Conservation (phyloP, 2,888 invertebrate species). For the Phymatocera aterrima region DNA sequence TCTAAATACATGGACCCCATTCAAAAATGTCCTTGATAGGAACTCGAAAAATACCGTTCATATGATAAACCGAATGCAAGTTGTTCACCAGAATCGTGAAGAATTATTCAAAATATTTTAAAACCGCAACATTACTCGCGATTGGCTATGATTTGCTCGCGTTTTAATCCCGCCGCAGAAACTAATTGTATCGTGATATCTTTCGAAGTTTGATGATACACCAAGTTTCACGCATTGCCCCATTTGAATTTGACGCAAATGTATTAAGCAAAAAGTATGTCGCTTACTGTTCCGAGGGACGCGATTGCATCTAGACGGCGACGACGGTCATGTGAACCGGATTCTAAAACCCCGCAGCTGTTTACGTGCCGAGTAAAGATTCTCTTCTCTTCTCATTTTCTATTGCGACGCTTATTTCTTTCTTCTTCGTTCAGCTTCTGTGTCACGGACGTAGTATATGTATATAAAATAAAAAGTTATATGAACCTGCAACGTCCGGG, state of each 20-base stretch:
- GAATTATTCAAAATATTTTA: too few relatives aligned
- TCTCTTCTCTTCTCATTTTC: conserved; percentile 42
- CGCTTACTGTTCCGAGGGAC: conserved; percentile 34
- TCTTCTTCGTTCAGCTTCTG: conserved; percentile 39
- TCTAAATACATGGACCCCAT: neutral
- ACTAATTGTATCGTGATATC: neutral
- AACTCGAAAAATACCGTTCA: too few relatives aligned
- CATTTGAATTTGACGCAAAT: conserved; percentile 39
- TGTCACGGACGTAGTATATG: conserved; percentile 19
- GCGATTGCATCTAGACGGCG: conserved; percentile 23
- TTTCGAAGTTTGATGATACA: neutral
- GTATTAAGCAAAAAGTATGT: conserved; percentile 34
- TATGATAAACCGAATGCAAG: neutral
- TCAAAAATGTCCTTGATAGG: neutral
- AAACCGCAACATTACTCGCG: too few relatives aligned
- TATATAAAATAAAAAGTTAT: conserved; percentile 8
- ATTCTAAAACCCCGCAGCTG: conserved; percentile 58
- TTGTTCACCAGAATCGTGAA: too few relatives aligned
- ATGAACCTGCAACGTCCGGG: conserved; percentile 24
- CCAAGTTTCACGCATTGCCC: neutral
- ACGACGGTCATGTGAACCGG: conserved; percentile 68
- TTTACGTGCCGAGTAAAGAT: conserved; percentile 29
- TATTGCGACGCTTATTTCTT: conserved; percentile 53
- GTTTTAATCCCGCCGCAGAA: neutral
- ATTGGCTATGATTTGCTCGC: too few relatives aligned